Percentiles rank a stretch among this genome's conserved stretches.
phyloP scores from a whole-genome alignment of 2,113 vertebrate genomes.

The Pelvicachromis taeniatus region DNA sequence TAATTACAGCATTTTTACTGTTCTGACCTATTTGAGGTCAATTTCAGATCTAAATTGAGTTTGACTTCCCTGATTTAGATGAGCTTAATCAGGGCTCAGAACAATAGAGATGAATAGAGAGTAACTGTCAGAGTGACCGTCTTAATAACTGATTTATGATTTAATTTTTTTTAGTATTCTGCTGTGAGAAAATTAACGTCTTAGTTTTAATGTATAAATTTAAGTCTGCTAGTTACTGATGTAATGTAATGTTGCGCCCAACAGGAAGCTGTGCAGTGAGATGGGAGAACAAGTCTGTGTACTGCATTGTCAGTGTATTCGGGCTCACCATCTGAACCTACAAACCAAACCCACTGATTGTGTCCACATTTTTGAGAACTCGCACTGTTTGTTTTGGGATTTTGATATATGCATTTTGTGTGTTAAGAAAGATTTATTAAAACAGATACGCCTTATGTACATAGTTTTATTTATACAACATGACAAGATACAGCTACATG shows the following conservation, averaged over 20 bases:
- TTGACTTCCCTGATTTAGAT: background rate
- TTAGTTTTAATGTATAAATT: background rate
- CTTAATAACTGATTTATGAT: background rate
- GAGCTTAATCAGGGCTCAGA: background rate
- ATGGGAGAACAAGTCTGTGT: constrained; percentile 95
- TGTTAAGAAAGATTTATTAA: background rate
- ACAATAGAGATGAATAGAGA: background rate
- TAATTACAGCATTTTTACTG: no score
- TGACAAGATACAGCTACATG: constrained; percentile 17
- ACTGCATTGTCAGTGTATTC: constrained; percentile 89
- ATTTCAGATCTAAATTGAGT: background rate
- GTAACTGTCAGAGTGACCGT: background rate
- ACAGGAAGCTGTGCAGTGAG: constrained; percentile 89
- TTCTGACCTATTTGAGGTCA: no score
- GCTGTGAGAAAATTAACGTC: background rate
- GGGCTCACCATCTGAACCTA: constrained; percentile 81
- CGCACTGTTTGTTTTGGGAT: background rate
- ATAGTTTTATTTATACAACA: constrained; percentile 55
- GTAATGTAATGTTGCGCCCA: background rate
- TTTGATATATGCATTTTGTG: background rate
- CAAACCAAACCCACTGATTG: background rate
- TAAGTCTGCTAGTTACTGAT: background rate
- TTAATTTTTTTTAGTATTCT: background rate
- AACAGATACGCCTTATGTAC: background rate
- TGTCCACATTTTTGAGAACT: background rate